A percentile compares a stretch with the other conserved stretches of the same genome.
phyloP scores from a whole-genome alignment of 2,888 invertebrate species.

The Nemoura dubitans region DNA sequence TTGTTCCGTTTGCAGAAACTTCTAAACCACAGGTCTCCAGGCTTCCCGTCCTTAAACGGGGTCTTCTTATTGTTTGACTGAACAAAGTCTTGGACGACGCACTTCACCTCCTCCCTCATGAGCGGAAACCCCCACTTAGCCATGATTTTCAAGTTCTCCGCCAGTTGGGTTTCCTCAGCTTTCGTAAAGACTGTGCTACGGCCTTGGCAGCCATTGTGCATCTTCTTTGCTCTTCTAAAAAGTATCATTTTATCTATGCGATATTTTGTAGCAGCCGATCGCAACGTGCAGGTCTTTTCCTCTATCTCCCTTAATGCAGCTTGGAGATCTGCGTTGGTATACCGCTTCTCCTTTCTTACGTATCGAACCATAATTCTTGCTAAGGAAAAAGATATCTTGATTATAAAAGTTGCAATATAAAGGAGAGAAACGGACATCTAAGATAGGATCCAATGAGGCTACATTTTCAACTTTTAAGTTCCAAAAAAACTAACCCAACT shows the following conservation, averaged over 20 bases:
- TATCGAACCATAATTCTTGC: not conserved
- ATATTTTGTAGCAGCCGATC: constrained; percentile 13
- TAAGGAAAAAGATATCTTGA: too few relatives aligned
- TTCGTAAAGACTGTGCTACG: constrained; percentile 20
- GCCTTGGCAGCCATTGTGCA: not conserved
- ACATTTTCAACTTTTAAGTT: not conserved
- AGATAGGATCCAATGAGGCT: not conserved
- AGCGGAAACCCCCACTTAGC: constrained; percentile 45
- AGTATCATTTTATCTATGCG: constrained; percentile 32
- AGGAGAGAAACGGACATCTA: not conserved
- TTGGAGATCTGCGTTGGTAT: not conserved
- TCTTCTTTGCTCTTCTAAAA: not conserved
- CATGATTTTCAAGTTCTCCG: constrained; percentile 40
- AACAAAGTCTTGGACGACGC: constrained; percentile 40
- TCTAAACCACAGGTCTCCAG: constrained; percentile 46
- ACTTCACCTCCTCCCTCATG: constrained; percentile 41
- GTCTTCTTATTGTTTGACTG: constrained; percentile 26
- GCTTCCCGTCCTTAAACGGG: constrained; percentile 39
- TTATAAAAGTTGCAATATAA: too few relatives aligned
- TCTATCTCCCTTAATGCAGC: not conserved
- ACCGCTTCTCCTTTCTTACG: not conserved
- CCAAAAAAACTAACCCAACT: constrained; percentile 16
- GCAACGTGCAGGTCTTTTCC: not conserved
- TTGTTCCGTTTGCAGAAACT: constrained; percentile 42
- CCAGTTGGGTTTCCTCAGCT: constrained; percentile 34